Percentiles rank a stretch among this genome's conserved stretches.
These are phyloP conservation scores for Synchiropus splendidus DNA, from an alignment of 2,113 vertebrate genomes.

Conservation along the genomic window DNA sequence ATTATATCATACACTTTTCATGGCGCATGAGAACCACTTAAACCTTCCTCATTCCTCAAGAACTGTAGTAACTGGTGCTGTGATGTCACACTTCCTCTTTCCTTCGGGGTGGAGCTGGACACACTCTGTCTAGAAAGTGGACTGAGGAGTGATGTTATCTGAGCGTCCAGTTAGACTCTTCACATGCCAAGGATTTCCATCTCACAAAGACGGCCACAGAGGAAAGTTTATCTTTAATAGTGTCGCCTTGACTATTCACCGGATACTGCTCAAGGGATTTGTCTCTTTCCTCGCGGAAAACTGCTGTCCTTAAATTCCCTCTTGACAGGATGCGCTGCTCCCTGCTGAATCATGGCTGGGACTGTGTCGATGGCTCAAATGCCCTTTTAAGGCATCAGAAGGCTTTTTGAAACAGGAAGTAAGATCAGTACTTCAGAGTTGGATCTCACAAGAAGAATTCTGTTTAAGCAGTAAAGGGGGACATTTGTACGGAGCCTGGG, in stretches of 20 bases:
- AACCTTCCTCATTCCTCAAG: slow-evolving; percentile 27
- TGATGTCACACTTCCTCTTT: slow-evolving; percentile 48
- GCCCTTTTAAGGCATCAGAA: slow-evolving; percentile 68
- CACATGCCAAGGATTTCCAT: too few relatives aligned
- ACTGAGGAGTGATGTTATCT: too few relatives aligned
- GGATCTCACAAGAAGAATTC: slow-evolving; percentile 26
- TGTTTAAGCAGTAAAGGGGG: too few relatives aligned
- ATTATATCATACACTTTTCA: too few relatives aligned
- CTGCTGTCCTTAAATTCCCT: slow-evolving; percentile 27
- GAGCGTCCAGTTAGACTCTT: too few relatives aligned
- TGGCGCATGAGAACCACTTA: too few relatives aligned
- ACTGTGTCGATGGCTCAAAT: slow-evolving; percentile 51
- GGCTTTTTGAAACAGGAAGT: slow-evolving; percentile 67
- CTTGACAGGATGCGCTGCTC: slow-evolving; percentile 30
- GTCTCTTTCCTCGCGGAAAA: slow-evolving; percentile 1
- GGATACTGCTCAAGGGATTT: too few relatives aligned
- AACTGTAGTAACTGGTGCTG: slow-evolving; percentile 39
- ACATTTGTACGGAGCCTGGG: too few relatives aligned
- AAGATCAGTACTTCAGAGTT: slow-evolving; percentile 45
- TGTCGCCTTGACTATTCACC: too few relatives aligned
- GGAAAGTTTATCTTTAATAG: too few relatives aligned
- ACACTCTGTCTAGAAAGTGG: background rate
- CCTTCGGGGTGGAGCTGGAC: slow-evolving; percentile 18
- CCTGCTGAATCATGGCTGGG: slow-evolving; percentile 37
- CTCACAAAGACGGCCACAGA: too few relatives aligned